phyloP scores from a whole-genome alignment of 2,113 vertebrate species.

The Neolamprologus variostigma region DNA sequence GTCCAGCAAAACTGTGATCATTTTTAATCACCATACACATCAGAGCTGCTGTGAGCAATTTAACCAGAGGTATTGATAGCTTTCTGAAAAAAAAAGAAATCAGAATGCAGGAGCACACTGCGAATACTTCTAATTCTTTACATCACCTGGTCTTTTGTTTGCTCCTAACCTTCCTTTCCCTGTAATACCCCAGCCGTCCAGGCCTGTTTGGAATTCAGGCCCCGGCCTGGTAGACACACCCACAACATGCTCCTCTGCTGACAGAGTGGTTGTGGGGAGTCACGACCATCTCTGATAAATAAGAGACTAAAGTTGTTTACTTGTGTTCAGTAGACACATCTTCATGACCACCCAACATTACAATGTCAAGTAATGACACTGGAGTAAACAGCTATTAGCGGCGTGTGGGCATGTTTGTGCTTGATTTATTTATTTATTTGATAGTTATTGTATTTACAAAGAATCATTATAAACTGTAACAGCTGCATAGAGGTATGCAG shows the following conservation, averaged over 20 bases:
- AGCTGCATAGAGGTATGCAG: background rate
- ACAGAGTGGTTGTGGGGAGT: conserved; percentile 34
- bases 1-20: conserved; percentile 78
- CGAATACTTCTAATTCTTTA: conserved; percentile 23
- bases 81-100: conserved; percentile 53
- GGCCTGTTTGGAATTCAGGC: conserved; percentile 34
- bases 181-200: background rate
- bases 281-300: conserved; percentile 31
- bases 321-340: conserved; percentile 17
- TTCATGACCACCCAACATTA: conserved; percentile 8
- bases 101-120: conserved; percentile 53
- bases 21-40: conserved; percentile 82
- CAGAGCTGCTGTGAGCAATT: conserved; percentile 79
- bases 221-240: background rate
- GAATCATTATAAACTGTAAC: background rate
- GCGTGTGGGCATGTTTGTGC: background rate
- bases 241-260: conserved; percentile 29
- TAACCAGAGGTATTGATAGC: conserved; percentile 74
- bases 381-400: conserved; percentile 14
- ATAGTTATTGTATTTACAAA: background rate
- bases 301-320: conserved; percentile 36
- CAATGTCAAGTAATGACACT: conserved; percentile 29
- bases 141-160: conserved; percentile 35
- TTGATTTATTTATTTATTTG: background rate
- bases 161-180: background rate